A percentile compares a stretch with the other conserved stretches of the same genome.
Evolutionary conservation across 2,797 vertebrate species (phyloP).

Genomic region (Sebastes trivittatus): DNA sequence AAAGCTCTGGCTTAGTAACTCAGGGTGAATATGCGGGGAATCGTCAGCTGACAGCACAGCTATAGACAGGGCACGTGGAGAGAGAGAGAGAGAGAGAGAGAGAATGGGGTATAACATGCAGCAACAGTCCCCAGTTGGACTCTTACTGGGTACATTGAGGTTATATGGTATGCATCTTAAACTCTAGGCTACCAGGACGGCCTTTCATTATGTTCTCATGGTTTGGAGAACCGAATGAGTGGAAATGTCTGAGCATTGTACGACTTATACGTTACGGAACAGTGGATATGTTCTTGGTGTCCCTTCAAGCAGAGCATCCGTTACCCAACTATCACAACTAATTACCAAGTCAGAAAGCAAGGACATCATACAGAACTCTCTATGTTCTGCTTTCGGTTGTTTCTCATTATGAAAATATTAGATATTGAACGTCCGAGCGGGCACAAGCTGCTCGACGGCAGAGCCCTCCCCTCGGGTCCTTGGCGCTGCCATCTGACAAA

Average conservation of each 20-base stretch:
- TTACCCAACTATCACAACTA: conserved; percentile 28
- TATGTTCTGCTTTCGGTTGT: neutral
- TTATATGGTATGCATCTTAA: neutral
- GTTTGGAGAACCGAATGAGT: neutral
- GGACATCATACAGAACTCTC: neutral
- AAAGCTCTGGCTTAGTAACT: neutral
- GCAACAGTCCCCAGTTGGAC: neutral
- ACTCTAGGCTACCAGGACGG: neutral
- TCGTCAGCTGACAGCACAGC: neutral
- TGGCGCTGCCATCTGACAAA: conserved; percentile 59
- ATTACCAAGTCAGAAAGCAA: conserved; percentile 19
- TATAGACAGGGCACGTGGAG: too few species aligned
- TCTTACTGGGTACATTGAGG: neutral
- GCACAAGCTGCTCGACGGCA: conserved; percentile 3
- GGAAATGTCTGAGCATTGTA: conserved; percentile 4
- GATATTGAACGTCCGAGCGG: conserved; percentile 23
- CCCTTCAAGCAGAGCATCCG: conserved; percentile 24
- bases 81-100: neutral
- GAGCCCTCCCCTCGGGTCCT: conserved; percentile 12
- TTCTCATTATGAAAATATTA: conserved; percentile 19
- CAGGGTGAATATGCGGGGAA: neutral
- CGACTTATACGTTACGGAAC: conserved; percentile 4
- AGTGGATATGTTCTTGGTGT: conserved; percentile 32
- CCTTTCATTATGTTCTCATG: neutral
- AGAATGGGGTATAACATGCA: neutral